Conservation (phyloP, 2,797 vertebrate genomes). For the Phoebastria nigripes region DNA sequence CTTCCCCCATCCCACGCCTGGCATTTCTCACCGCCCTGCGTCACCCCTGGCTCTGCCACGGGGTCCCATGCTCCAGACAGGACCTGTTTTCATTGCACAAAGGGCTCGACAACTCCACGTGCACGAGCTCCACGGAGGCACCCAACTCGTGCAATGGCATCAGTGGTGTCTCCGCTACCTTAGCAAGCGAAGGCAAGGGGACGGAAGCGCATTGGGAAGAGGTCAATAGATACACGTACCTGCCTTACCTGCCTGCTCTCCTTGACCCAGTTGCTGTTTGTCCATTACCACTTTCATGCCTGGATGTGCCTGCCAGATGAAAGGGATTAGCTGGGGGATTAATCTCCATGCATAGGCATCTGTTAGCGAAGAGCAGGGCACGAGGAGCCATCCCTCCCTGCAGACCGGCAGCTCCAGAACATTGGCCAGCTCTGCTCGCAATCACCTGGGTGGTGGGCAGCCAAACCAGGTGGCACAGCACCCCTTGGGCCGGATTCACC, state of each 20-base stretch:
- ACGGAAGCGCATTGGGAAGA: accelerated
- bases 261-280: not conserved
- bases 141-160: no score
- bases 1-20: not conserved
- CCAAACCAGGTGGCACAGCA: not conserved
- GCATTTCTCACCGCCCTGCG: not conserved
- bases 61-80: not conserved
- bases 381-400: not conserved
- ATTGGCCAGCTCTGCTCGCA: not conserved
- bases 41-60: accelerated
- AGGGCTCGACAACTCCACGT: accelerated
- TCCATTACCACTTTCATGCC: not conserved
- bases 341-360: accelerated
- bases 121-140: not conserved
- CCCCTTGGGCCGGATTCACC: not conserved
- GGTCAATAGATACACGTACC: not conserved
- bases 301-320: not conserved
- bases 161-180: not conserved
- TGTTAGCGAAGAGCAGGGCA: not conserved
- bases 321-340: not conserved
- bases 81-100: not conserved
- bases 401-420: not conserved
- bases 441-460: not conserved
- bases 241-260: not conserved
- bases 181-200: not conserved